Percentiles rank a stretch among this genome's conserved stretches.
phyloP scores from a whole-genome alignment of 2,888 invertebrate species.

The Oxyscelio sp. region DNA sequence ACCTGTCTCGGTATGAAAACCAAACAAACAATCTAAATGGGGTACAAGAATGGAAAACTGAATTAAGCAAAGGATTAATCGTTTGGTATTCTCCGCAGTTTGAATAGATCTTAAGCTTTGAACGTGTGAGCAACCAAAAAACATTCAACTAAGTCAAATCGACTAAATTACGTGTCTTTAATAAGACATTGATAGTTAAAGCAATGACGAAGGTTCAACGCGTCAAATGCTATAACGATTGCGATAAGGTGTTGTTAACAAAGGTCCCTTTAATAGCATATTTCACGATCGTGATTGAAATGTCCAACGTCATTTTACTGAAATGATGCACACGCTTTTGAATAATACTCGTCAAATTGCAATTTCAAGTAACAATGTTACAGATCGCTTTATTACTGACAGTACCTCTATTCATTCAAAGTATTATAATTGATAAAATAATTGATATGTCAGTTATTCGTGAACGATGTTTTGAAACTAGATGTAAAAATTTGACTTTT shows the following conservation, averaged over 20 bases:
- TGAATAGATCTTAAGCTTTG: slow-evolving; percentile 42
- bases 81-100: slow-evolving; percentile 40
- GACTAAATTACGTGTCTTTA: slow-evolving; percentile 50
- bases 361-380: slow-evolving; percentile 26
- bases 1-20: slow-evolving; percentile 48
- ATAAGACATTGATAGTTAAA: slow-evolving; percentile 48
- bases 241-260: slow-evolving; percentile 21
- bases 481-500: too few relatives aligned
- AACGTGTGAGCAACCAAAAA: slow-evolving; percentile 51
- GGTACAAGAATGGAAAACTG: slow-evolving; percentile 50
- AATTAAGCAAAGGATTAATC: slow-evolving; percentile 60
- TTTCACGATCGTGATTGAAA: slow-evolving; percentile 20
- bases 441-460: slow-evolving; percentile 28
- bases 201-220: slow-evolving; percentile 4
- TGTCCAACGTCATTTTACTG: slow-evolving; percentile 29
- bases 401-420: background rate
- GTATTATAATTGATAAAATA: slow-evolving; percentile 19
- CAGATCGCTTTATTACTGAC: slow-evolving; percentile 24
- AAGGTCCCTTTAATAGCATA: slow-evolving; percentile 21
- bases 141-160: slow-evolving; percentile 40
- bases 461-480: background rate
- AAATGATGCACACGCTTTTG: slow-evolving; percentile 14
- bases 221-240: slow-evolving; percentile 1
- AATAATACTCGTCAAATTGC: slow-evolving; percentile 35
- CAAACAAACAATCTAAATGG: slow-evolving; percentile 56